Evolutionary conservation across 1,140 invertebrate species (phyloP), one percentile per base, ranked within the genome.

Genomic region (Adelges cooleyi): DNA sequence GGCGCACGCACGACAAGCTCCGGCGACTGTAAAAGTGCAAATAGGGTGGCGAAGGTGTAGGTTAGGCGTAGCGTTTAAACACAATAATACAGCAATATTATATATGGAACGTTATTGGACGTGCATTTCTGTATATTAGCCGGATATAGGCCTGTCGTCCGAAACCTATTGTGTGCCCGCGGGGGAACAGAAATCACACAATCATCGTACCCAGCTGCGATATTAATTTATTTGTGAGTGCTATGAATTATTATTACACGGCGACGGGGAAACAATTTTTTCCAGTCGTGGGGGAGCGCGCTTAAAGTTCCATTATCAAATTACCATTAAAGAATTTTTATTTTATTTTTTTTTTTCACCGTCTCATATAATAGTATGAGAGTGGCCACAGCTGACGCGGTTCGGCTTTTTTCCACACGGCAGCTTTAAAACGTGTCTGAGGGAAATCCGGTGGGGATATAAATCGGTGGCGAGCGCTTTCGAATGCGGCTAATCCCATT

Each of bases 171-270:
- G 54, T 59, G 54, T 59, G 27, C 11, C 1, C 54, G 54, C 38
- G 36, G 40, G 54, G 38, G 40, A 59, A 23, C 23, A 59, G 22
- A 59, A 59, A 59, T 59, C 54, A 59, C 23, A 59, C 54, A 44
- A 59, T 59, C 54, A 44, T 59, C 15, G 54, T 59, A 59, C 23
- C 54, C 54, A 59, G 54, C 54, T 59, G 54, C 23, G 54, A 46
- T 59, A 59, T 59, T 59, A 59, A 59, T 59, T 59, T 44, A 59
- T 59, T 59, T 59, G 54, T 44, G 54, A 59, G 36, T 25, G 22
- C 4, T 25, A 17, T 42, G 22, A 13, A 18, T 44, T 25, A 17
- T 23, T 22, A 54, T 54, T 10, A 17, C 9, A 44, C 11, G 54
- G 27, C 20, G 40, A 23, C 40, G 18, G 40, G 1, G 10, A 17